phyloP scores from a whole-genome alignment of 2,888 invertebrate genomes.

The Choreutis nemorana region DNA sequence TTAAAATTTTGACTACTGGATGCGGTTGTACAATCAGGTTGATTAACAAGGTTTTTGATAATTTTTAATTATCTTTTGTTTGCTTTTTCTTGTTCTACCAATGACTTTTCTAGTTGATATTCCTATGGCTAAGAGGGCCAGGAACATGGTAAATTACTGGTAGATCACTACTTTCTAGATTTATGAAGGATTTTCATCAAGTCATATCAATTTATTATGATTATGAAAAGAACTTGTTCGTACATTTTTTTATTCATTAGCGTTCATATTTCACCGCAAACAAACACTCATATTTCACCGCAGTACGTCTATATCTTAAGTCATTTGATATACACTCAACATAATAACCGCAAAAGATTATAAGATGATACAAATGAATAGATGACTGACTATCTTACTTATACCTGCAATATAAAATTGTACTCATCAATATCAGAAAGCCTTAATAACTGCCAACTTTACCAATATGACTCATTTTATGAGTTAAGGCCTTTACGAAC shows the following conservation, averaged over 20 bases:
- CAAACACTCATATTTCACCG: constrained; percentile 20
- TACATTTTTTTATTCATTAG: constrained; percentile 12
- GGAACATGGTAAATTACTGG: no score
- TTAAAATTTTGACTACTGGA: no score
- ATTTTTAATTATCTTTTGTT: background rate
- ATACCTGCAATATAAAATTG: no score
- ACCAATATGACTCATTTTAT: no score
- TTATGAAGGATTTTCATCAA: background rate
- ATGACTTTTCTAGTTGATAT: background rate
- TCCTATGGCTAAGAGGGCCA: no score
- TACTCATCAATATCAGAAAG: no score
- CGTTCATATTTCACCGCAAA: constrained; percentile 22
- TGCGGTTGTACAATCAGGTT: no score
- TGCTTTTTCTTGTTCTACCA: background rate
- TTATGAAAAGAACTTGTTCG: background rate
- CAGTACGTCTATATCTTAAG: constrained; percentile 13
- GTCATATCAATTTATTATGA: background rate
- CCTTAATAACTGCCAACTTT: no score
- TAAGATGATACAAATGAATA: no score
- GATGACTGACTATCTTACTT: no score
- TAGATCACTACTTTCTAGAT: background rate
- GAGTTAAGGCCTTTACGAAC: no score
- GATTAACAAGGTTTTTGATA: background rate
- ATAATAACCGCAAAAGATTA: no score
- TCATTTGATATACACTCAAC: constrained; percentile 4